Percentiles rank a stretch among this genome's conserved stretches.
phyloP scores from a whole-genome alignment of 2,113 vertebrate species.

The Athene cunicularia region DNA sequence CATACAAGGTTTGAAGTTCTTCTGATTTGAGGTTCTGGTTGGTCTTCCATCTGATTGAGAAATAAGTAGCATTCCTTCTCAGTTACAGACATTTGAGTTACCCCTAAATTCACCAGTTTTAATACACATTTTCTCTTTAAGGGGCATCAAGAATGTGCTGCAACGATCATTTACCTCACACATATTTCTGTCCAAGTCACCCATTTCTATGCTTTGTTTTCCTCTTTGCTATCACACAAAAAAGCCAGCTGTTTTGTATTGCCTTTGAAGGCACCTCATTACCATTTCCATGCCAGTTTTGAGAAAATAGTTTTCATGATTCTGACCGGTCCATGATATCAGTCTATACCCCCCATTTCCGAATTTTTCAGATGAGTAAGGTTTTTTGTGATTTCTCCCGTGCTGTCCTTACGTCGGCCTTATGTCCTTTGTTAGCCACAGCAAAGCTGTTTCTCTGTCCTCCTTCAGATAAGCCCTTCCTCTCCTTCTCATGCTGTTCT shows the following conservation, averaged over 20 bases:
- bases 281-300: neutral
- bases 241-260: neutral
- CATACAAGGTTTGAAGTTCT: neutral
- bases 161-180: neutral
- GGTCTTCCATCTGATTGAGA: neutral
- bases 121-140: neutral
- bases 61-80: neutral
- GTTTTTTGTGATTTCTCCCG: neutral
- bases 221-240: neutral
- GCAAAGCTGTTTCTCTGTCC: neutral
- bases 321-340: fast-evolving
- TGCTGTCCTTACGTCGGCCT: neutral
- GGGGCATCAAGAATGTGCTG: neutral
- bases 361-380: neutral
- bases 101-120: neutral
- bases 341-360: neutral
- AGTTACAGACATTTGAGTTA: neutral
- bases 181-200: neutral
- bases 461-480: neutral
- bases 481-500: neutral
- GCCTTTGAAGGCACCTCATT: neutral
- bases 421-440: neutral
- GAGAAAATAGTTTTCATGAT: neutral
- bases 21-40: neutral
- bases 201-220: neutral